Conservation (phyloP, 2,888 invertebrate genomes). For the Nemotelus nigrinus region DNA sequence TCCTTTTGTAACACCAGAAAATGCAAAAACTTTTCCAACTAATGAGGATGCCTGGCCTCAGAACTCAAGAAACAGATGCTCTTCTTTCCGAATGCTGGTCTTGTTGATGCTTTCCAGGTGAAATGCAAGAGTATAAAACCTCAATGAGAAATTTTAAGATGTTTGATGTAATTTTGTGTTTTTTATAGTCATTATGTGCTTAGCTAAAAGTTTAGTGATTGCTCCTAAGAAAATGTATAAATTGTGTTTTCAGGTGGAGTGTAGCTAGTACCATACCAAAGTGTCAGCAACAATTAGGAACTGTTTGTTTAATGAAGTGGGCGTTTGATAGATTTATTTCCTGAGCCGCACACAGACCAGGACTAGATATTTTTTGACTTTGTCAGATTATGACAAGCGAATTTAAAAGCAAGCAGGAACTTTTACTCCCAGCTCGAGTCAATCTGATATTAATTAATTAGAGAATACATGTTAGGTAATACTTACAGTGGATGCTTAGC, state of each 20-base stretch:
- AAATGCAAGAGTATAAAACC: neutral
- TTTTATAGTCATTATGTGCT: conserved; percentile 34
- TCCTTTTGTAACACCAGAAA: conserved; percentile 17
- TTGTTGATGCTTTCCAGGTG: neutral
- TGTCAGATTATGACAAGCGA: too few relatives aligned
- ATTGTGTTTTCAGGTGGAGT: too few relatives aligned
- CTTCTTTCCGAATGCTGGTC: neutral
- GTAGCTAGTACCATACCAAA: too few relatives aligned
- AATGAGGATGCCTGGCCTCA: conserved; percentile 35
- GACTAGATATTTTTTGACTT: too few relatives aligned
- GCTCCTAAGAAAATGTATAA: too few relatives aligned
- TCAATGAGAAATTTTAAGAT: conserved; percentile 24
- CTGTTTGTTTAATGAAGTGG: too few relatives aligned
- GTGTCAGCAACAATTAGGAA: too few relatives aligned
- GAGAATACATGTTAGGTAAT: conserved; percentile 51
- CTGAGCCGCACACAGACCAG: too few relatives aligned
- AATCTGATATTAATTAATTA: too few relatives aligned
- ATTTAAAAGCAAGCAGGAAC: too few relatives aligned
- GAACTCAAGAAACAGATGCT: conserved; percentile 12
- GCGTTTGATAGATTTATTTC: too few relatives aligned
- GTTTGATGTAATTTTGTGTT: conserved; percentile 31
- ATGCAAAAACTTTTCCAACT: conserved; percentile 26
- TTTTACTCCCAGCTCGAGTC: too few relatives aligned
- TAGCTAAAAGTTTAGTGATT: conserved; percentile 22
- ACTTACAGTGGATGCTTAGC: conserved; percentile 91